phyloP scores from a whole-genome alignment of 2,888 invertebrate genomes.

The Myathropa florea region DNA sequence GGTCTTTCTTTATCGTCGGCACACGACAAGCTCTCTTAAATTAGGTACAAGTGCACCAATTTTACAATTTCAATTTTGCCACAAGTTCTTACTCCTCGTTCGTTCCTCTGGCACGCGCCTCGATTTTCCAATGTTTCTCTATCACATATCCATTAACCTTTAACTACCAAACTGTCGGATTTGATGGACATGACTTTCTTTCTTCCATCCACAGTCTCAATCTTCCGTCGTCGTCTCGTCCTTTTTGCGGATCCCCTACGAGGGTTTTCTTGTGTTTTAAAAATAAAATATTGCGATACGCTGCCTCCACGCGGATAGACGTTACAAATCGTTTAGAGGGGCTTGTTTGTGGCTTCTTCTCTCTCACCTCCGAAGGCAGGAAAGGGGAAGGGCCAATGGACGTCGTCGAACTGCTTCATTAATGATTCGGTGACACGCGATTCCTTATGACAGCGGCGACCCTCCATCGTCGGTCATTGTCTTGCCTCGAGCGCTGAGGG shows the following conservation, averaged over 20 bases:
- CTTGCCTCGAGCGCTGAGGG: neutral
- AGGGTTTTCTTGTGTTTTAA: conserved; percentile 19
- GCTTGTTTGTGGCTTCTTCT: neutral
- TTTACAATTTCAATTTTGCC: neutral
- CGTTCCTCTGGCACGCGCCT: neutral
- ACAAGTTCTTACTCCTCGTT: neutral
- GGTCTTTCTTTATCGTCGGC: neutral
- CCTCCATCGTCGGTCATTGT: conserved; percentile 2
- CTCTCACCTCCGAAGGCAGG: neutral
- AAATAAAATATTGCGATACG: conserved; percentile 42
- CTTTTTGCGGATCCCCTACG: neutral
- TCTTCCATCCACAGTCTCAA: neutral
- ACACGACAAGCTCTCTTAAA: neutral
- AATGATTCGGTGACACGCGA: conserved; percentile 54
- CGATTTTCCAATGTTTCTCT: neutral
- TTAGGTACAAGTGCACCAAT: neutral
- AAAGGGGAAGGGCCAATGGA: conserved; percentile 39
- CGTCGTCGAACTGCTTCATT: conserved; percentile 44
- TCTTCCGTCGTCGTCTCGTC: neutral
- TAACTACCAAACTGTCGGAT: conserved; percentile 8
- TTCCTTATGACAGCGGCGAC: conserved; percentile 35
- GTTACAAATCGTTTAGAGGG: conserved; percentile 33
- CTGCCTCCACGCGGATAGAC: conserved; percentile 33
- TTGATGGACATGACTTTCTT: neutral
- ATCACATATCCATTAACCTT: conserved; percentile 15